Conservation (phyloP, 2,797 vertebrate genomes). For the Sebastes taczanowskii region DNA sequence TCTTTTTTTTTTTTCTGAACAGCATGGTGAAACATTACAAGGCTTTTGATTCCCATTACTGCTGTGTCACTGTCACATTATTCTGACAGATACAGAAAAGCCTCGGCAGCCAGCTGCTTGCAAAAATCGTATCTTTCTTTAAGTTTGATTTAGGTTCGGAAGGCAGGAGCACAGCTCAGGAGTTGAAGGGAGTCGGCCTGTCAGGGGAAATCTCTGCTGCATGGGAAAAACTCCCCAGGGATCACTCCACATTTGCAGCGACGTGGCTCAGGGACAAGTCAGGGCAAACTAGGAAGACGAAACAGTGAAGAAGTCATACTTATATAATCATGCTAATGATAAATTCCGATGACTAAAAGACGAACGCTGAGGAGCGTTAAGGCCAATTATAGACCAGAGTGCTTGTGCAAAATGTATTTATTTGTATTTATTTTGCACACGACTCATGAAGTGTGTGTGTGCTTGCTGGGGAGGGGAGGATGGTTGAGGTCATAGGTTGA, state of each 20-base stretch:
- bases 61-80: slow-evolving; percentile 78
- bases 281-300: slow-evolving; percentile 59
- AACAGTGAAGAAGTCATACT: slow-evolving; percentile 66
- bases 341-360: slow-evolving; percentile 63
- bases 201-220: slow-evolving; percentile 80
- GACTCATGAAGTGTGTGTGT: neutral
- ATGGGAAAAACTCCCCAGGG: slow-evolving; percentile 75
- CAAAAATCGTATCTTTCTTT: slow-evolving; percentile 66
- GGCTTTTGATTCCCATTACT: slow-evolving; percentile 71
- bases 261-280: slow-evolving; percentile 71
- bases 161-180: slow-evolving; percentile 68
- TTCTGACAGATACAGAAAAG: slow-evolving; percentile 71
- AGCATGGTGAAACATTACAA: slow-evolving; percentile 67
- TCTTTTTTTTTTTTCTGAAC: slow-evolving; percentile 43
- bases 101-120: slow-evolving; percentile 64
- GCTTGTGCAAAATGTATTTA: slow-evolving; percentile 1
- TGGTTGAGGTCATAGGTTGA: slow-evolving; percentile 36
- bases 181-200: slow-evolving; percentile 77
- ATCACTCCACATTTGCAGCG: slow-evolving; percentile 74
- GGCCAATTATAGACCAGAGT: slow-evolving; percentile 37
- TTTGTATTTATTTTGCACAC: neutral
- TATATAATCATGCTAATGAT: slow-evolving; percentile 72
- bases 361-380: slow-evolving; percentile 19
- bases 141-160: slow-evolving; percentile 72
- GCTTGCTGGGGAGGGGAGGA: neutral